Evolutionary conservation across 2,888 invertebrate genomes (phyloP).

Genomic region (Gastracanthus pulcherrimus): DNA sequence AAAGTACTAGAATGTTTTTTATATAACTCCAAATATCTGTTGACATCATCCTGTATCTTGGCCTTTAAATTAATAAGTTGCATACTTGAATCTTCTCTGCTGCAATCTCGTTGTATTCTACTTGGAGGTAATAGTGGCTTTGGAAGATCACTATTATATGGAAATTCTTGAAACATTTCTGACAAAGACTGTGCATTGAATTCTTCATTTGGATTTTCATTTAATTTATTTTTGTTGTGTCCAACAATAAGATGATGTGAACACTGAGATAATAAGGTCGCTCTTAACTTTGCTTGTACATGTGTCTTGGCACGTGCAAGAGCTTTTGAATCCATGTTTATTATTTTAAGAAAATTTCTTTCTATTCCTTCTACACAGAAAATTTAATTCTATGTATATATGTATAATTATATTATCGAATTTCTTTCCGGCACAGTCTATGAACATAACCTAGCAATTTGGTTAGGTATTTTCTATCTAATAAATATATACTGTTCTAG

Average conservation of each 20-base stretch:
- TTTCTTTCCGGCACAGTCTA: neutral
- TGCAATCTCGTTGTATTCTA: slow-evolving; percentile 52
- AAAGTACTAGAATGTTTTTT: slow-evolving; percentile 64
- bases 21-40: slow-evolving; percentile 65
- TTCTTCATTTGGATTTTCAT: slow-evolving; percentile 8
- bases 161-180: slow-evolving; percentile 67
- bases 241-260: slow-evolving; percentile 67
- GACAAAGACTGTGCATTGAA: slow-evolving; percentile 50
- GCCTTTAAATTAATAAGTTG: slow-evolving; percentile 67
- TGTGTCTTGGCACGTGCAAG: slow-evolving; percentile 25
- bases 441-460: neutral
- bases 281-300: slow-evolving; percentile 59
- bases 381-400: no score
- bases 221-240: slow-evolving; percentile 61
- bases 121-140: slow-evolving; percentile 72
- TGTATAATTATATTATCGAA: neutral
- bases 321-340: slow-evolving; percentile 51
- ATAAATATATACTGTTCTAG: no score
- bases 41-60: slow-evolving; percentile 66
- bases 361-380: neutral
- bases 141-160: slow-evolving; percentile 71
- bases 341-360: slow-evolving; percentile 8
- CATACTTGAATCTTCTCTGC: slow-evolving; percentile 68
- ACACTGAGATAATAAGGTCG: slow-evolving; percentile 61
- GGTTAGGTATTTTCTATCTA: neutral